These are phyloP conservation scores for Glossophaga mutica DNA, from an alignment of 2,797 vertebrate genomes.

Conservation along the genomic window DNA sequence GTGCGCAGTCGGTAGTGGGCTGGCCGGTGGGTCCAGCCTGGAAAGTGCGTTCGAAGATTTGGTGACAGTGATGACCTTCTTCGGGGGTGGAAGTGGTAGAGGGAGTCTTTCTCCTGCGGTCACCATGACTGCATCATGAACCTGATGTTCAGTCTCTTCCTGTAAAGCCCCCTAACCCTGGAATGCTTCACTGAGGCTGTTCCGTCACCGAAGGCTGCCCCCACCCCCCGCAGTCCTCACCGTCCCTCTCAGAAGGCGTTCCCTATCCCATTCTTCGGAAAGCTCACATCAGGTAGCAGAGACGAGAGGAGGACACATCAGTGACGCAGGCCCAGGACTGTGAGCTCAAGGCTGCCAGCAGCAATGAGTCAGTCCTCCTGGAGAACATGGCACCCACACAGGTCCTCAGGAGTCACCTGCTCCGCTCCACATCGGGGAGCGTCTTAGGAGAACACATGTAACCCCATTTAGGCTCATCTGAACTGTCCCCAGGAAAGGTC, in stretches of 20 bases:
- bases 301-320: conserved; percentile 87
- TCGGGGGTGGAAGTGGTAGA: conserved; percentile 84
- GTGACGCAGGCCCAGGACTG: conserved; percentile 91
- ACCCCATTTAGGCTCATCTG: conserved; percentile 89
- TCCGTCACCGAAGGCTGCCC: conserved; percentile 91
- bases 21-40: conserved; percentile 81
- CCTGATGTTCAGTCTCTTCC: conserved; percentile 51
- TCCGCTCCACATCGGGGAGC: conserved; percentile 77
- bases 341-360: conserved; percentile 88
- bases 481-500: conserved; percentile 90
- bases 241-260: conserved; percentile 85
- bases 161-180: conserved; percentile 54
- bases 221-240: conserved; percentile 86
- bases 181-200: conserved; percentile 87
- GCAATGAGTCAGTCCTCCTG: conserved; percentile 88
- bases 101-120: conserved; percentile 79
- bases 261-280: conserved; percentile 87
- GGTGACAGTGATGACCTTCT: conserved; percentile 85
- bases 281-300: conserved; percentile 86
- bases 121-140: conserved; percentile 84
- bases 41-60: conserved; percentile 85
- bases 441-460: conserved; percentile 91
- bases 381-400: conserved; percentile 87
- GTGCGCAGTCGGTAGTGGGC: conserved; percentile 89
- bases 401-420: conserved; percentile 86